These are phyloP conservation scores for Carcharodon carcharias DNA, from an alignment of 2,797 vertebrate genomes.

Conservation along the genomic window DNA sequence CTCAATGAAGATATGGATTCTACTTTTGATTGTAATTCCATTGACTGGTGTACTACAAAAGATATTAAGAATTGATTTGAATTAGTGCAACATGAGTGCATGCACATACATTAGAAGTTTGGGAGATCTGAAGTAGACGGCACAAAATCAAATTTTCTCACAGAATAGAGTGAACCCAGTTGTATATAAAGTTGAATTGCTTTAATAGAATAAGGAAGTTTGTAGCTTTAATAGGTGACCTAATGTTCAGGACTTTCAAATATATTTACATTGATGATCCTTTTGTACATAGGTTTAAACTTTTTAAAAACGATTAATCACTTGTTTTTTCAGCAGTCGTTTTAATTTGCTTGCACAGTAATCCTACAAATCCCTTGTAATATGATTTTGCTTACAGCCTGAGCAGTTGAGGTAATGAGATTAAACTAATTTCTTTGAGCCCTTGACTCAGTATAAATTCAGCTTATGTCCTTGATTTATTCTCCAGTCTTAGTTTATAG, in stretches of 20 bases:
- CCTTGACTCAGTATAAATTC: neutral
- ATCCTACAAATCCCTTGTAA: neutral
- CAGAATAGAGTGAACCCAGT: neutral
- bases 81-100: too few species aligned
- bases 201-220: neutral
- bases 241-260: neutral
- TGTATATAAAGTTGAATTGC: neutral
- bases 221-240: neutral
- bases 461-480: neutral
- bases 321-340: neutral
- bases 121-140: too few species aligned
- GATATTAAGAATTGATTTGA: too few species aligned
- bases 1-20: too few species aligned
- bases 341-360: neutral
- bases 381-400: neutral
- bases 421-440: neutral
- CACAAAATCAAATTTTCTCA: neutral
- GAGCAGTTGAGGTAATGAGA: neutral
- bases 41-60: too few species aligned
- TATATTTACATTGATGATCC: neutral
- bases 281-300: neutral
- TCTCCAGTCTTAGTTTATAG: neutral
- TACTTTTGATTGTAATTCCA: too few species aligned
- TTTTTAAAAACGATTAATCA: neutral
- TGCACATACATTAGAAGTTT: too few species aligned